A percentile compares a stretch with the other conserved stretches of the same genome.
Conservation (phyloP, 1,140 invertebrate genomes). For the Caenorhabditis latens region DNA sequence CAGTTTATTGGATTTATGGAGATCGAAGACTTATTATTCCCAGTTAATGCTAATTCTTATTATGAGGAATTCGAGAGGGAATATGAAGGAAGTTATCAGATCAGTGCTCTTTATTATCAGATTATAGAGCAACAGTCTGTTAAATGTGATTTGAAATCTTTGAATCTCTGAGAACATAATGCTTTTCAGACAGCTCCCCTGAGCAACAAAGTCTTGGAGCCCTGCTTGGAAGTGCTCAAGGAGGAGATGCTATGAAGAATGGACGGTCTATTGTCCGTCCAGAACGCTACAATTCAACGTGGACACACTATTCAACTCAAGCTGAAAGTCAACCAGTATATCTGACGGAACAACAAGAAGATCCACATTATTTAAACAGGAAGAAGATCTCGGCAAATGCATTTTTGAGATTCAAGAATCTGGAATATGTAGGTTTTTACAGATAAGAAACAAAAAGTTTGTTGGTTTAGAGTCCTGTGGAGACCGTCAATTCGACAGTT, state of each 20-base stretch:
- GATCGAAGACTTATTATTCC: constrained; percentile 36
- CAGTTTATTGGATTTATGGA: constrained; percentile 44
- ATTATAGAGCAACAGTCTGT: constrained; percentile 7
- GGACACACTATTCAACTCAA: background rate
- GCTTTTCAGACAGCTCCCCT: background rate
- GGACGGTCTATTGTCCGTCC: background rate
- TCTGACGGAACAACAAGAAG: background rate
- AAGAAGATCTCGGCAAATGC: background rate
- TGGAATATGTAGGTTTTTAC: constrained; percentile 14
- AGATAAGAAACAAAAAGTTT: background rate
- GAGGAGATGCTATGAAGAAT: background rate
- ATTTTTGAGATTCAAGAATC: constrained; percentile 18
- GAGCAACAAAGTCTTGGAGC: constrained; percentile 12
- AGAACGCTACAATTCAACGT: constrained; percentile 46
- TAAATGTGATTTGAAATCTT: background rate
- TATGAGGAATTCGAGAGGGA: constrained; percentile 38
- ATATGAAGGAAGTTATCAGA: background rate
- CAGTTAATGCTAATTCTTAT: background rate
- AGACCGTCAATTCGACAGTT: background rate
- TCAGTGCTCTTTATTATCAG: constrained; percentile 45
- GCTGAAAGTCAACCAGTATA: background rate
- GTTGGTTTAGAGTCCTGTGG: background rate
- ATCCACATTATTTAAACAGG: constrained; percentile 1
- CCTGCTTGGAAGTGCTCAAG: background rate
- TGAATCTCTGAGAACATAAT: background rate